Evolutionary conservation across 2,888 invertebrate genomes (phyloP).

Genomic region (Drosophila helvetica): DNA sequence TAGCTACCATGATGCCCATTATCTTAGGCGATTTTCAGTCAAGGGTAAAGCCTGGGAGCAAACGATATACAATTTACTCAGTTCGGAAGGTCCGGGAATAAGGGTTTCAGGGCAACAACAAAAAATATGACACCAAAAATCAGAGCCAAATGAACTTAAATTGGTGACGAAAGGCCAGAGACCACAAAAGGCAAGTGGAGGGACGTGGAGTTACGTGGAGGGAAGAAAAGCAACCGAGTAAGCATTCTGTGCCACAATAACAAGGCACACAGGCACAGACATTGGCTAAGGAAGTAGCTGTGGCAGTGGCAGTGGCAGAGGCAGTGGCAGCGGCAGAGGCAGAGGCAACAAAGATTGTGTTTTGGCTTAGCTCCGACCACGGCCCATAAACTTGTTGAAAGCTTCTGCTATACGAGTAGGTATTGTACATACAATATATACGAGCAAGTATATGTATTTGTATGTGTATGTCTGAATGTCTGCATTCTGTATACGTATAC

Average conservation of each 20-base stretch:
- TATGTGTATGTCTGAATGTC: no score
- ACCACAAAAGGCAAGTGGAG: conserved; percentile 16
- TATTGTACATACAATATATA: not conserved
- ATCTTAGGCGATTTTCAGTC: not conserved
- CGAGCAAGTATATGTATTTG: no score
- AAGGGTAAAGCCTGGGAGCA: no score
- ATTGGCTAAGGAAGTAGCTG: not conserved
- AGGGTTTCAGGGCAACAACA: not conserved
- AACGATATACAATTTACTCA: no score
- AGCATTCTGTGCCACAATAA: conserved; percentile 35
- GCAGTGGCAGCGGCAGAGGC: not conserved
- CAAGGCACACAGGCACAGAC: conserved; percentile 16
- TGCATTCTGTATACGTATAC: conserved; percentile 9
- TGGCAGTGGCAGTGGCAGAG: no score
- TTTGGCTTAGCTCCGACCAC: conserved; percentile 37
- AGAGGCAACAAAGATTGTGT: conserved; percentile 37
- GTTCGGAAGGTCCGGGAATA: not conserved
- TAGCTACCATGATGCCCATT: no score
- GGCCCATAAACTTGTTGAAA: conserved; percentile 42
- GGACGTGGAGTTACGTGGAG: no score
- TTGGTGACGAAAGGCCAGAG: conserved; percentile 51
- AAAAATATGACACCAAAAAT: conserved; percentile 34
- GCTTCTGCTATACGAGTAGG: conserved; percentile 5
- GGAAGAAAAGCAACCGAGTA: conserved; percentile 14
- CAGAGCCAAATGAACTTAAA: conserved; percentile 44